Conservation (phyloP, 2,113 vertebrate genomes). For the Eudyptes chrysolophus region DNA sequence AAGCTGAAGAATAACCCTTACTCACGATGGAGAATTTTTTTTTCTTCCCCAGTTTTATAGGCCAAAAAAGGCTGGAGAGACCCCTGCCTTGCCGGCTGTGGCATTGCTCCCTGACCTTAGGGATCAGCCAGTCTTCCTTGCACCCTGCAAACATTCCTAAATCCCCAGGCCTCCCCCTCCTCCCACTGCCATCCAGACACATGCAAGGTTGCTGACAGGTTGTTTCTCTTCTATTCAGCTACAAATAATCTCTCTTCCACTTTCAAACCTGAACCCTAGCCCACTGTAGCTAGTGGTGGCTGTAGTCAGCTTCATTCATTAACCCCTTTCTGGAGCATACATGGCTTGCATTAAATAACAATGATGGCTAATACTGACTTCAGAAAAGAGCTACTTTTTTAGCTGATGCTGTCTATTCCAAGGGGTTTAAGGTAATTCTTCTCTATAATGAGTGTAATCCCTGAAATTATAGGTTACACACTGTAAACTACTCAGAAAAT, state of each 20-base stretch:
- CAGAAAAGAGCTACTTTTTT: background rate
- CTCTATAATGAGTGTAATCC: background rate
- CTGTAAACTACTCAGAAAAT: background rate
- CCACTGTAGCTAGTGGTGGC: background rate
- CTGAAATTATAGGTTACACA: background rate
- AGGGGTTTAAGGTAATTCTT: background rate
- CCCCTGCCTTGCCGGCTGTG: rapidly evolving
- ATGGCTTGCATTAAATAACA: background rate
- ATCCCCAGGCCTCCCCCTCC: background rate
- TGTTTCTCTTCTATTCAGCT: background rate
- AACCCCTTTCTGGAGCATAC: background rate
- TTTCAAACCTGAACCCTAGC: background rate
- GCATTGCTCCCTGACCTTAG: background rate
- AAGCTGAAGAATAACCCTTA: background rate
- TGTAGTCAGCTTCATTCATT: background rate
- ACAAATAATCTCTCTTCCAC: background rate
- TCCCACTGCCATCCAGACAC: background rate
- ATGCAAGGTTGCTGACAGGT: background rate
- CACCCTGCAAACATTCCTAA: background rate
- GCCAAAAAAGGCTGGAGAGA: background rate
- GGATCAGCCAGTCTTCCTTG: background rate
- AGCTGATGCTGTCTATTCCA: background rate
- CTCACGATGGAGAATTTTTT: background rate
- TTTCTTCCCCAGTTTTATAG: background rate
- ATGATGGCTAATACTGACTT: background rate